Conservation (phyloP, 1,140 invertebrate species). For the Pogonomyrmex barbatus region DNA sequence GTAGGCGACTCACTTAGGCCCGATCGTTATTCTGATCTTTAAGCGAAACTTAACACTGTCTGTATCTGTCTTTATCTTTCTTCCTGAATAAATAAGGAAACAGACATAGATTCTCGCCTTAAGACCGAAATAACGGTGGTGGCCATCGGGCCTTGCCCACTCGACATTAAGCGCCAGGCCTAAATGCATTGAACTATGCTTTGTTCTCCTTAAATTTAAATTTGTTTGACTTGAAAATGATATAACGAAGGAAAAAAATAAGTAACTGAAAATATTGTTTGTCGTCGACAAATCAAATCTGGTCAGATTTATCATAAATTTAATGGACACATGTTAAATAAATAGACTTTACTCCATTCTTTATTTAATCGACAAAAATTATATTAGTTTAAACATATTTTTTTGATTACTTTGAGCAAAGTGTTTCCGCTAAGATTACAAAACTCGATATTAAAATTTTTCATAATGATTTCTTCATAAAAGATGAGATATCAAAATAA, state of each 20-base stretch:
- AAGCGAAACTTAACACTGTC: no score
- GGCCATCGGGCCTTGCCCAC: neutral
- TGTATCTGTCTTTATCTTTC: no score
- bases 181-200: no score
- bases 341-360: neutral
- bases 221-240: neutral
- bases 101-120: no score
- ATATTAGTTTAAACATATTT: neutral
- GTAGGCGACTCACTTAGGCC: slow-evolving; percentile 73
- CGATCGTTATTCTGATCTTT: neutral
- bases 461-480: no score
- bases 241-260: neutral
- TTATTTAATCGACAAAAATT: slow-evolving; percentile 5
- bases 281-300: neutral
- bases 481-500: no score
- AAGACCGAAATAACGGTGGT: no score
- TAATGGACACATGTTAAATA: neutral
- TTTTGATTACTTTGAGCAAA: neutral
- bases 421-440: no score
- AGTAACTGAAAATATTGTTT: neutral
- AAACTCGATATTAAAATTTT: no score
- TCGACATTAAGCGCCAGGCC: slow-evolving; percentile 20
- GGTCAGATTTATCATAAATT: neutral
- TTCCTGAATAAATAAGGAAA: no score
- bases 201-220: neutral